A percentile compares a stretch with the other conserved stretches of the same genome.
These are phyloP conservation scores for Drosophila antonietae DNA, from an alignment of 2,888 invertebrate species.

Conservation along the genomic window DNA sequence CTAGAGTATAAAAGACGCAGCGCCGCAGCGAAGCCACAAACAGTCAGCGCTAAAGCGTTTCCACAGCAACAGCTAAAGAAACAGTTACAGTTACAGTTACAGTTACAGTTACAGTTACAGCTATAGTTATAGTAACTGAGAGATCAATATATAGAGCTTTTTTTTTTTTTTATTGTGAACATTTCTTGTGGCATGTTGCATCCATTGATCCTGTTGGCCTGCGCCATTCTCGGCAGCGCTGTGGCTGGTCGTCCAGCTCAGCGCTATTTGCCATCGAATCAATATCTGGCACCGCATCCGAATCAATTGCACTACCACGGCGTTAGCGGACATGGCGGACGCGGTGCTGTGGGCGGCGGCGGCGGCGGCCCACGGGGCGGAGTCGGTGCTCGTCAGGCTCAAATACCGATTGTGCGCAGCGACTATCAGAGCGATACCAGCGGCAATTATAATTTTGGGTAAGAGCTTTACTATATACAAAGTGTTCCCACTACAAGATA, in stretches of 20 bases:
- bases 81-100: neutral
- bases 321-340: conserved; percentile 46
- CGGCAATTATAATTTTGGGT: conserved; percentile 88
- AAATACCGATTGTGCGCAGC: conserved; percentile 87
- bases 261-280: conserved; percentile 80
- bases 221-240: conserved; percentile 53
- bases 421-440: conserved; percentile 88
- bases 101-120: neutral
- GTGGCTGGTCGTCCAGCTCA: conserved; percentile 72
- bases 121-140: neutral
- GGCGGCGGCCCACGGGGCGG: neutral
- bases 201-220: conserved; percentile 43
- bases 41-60: conserved; percentile 47
- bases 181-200: conserved; percentile 49
- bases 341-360: conserved; percentile 14
- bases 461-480: conserved; percentile 26
- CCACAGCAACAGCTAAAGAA: conserved; percentile 21
- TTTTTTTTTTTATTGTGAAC: conserved; percentile 11
- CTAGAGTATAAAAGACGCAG: conserved; percentile 71
- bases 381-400: conserved; percentile 60
- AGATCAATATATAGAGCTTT: conserved; percentile 5
- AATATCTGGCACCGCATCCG: conserved; percentile 71
- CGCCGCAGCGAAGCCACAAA: conserved; percentile 33
- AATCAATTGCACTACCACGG: conserved; percentile 73
- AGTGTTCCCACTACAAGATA: neutral